These are phyloP conservation scores for Lipophrys pholis DNA, from an alignment of 2,113 vertebrate species.

Conservation along the genomic window DNA sequence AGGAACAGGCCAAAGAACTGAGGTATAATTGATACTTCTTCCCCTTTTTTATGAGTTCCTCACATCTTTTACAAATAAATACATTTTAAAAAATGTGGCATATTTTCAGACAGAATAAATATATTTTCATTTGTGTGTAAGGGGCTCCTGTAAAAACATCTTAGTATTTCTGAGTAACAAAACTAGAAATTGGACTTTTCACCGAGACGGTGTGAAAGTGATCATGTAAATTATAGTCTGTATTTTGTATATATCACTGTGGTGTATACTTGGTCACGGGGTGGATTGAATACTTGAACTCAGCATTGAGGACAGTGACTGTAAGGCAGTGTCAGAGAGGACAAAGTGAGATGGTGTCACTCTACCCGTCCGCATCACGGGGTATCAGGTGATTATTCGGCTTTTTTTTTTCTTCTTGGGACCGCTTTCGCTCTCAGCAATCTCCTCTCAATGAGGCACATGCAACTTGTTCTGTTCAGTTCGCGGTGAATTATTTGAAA, in stretches of 20 bases:
- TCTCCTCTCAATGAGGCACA: slow-evolving; percentile 4
- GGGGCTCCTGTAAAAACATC: no score
- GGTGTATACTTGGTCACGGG: slow-evolving; percentile 8
- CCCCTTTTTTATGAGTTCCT: slow-evolving; percentile 58
- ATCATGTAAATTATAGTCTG: not conserved
- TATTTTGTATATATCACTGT: no score
- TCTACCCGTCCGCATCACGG: slow-evolving; percentile 45
- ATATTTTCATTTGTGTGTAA: no score
- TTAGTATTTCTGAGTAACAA: not conserved
- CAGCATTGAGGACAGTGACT: slow-evolving; percentile 36
- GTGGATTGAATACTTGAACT: slow-evolving; percentile 51
- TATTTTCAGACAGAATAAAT: not conserved
- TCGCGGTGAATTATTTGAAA: not conserved
- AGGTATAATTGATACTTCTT: slow-evolving; percentile 45
- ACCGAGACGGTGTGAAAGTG: no score
- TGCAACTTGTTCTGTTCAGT: not conserved
- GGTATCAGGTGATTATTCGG: slow-evolving; percentile 50
- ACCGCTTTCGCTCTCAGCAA: slow-evolving; percentile 17
- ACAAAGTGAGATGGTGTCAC: slow-evolving; percentile 53
- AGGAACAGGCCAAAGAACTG: slow-evolving; percentile 45
- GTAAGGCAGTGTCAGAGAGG: slow-evolving; percentile 46
- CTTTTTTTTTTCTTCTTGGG: slow-evolving; percentile 16
- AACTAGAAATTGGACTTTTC: not conserved
- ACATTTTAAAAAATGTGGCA: slow-evolving; percentile 1
- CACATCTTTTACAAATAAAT: not conserved